Percentiles rank a stretch among this genome's conserved stretches.
Evolutionary conservation across 2,113 vertebrate genomes (phyloP).

Genomic region (Embiotoca jacksoni): DNA sequence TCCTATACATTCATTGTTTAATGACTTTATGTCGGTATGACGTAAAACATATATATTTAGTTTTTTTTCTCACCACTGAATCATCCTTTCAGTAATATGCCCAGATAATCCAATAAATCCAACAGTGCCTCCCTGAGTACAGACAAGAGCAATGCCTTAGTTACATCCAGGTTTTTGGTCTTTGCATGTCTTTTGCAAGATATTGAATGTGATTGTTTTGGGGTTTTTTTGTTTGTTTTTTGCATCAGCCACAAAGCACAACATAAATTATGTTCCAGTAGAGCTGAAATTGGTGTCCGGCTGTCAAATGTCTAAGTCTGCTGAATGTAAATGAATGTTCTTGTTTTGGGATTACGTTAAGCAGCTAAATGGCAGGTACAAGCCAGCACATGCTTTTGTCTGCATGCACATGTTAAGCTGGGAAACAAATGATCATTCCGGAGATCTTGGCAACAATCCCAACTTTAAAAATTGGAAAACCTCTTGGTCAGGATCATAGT

Average conservation of each 20-base stretch:
- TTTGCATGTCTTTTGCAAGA: background rate
- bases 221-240: too few relatives aligned
- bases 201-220: background rate
- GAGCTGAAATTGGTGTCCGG: slow-evolving; percentile 15
- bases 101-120: slow-evolving; percentile 52
- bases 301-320: slow-evolving; percentile 10
- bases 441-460: slow-evolving; percentile 11
- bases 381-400: background rate
- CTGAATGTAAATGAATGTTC: slow-evolving; percentile 23
- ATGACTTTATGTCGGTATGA: background rate
- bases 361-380: slow-evolving; percentile 6
- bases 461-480: slow-evolving; percentile 21
- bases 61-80: background rate
- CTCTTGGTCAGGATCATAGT: background rate
- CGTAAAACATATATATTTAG: background rate
- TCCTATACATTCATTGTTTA: background rate
- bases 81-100: background rate
- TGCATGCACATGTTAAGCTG: slow-evolving; percentile 21
- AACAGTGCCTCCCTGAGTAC: slow-evolving; percentile 80
- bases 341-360: slow-evolving; percentile 12
- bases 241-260: slow-evolving; percentile 1
- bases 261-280: background rate
- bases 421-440: background rate
- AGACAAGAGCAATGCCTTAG: slow-evolving; percentile 51
- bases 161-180: background rate